Percentiles rank a stretch among this genome's conserved stretches.
Evolutionary conservation across 1,140 invertebrate genomes (phyloP).

Genomic region (Hyphantria cunea): DNA sequence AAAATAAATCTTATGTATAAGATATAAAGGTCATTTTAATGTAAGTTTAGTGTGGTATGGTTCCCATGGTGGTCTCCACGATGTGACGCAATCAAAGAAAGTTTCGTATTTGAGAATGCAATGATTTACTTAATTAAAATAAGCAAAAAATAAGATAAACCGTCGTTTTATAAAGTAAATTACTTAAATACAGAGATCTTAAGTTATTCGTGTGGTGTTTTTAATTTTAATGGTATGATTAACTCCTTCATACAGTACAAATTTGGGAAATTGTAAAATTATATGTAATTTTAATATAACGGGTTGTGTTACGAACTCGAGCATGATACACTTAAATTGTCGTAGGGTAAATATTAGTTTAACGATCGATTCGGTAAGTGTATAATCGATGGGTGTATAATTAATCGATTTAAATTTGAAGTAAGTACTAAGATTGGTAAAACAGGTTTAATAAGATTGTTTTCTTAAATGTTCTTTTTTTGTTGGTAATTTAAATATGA

Average conservation of each 20-base stretch:
- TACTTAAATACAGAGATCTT: slow-evolving; percentile 5
- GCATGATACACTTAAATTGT: neutral
- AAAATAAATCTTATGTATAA: slow-evolving; percentile 4
- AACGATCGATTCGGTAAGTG: neutral
- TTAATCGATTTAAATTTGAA: too few species aligned
- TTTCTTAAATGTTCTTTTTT: too few species aligned
- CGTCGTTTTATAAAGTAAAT: neutral
- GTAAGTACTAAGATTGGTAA: too few species aligned
- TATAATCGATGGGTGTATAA: slow-evolving; percentile 9
- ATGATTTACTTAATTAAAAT: slow-evolving; percentile 27
- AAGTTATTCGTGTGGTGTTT: slow-evolving; percentile 11
- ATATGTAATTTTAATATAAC: slow-evolving; percentile 9
- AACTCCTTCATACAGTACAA: slow-evolving; percentile 1
- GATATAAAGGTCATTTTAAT: neutral
- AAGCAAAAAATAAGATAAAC: slow-evolving; percentile 12
- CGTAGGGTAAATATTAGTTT: too few species aligned
- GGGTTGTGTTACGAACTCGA: neutral
- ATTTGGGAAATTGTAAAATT: slow-evolving; percentile 13
- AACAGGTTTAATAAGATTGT: too few species aligned
- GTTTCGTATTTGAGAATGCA: slow-evolving; percentile 27
- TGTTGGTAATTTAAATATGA: too few species aligned
- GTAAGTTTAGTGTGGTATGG: neutral
- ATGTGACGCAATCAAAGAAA: slow-evolving; percentile 27
- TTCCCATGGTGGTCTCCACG: slow-evolving; percentile 24
- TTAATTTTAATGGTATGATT: slow-evolving; percentile 28